Base-by-base conservation (phyloP, 2,888 invertebrate species). In the Vesta saturnalis region DNA sequence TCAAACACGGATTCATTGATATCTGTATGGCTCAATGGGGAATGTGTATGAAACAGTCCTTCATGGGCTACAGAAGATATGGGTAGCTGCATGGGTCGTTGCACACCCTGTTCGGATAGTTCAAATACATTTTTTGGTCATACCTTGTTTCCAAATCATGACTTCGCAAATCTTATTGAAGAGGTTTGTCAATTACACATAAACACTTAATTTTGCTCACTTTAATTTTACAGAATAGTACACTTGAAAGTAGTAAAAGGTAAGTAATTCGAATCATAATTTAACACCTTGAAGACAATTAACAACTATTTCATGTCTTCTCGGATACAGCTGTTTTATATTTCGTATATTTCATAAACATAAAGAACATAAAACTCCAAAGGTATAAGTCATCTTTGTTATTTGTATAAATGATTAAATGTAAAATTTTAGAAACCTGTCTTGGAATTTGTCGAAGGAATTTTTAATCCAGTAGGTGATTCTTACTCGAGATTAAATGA, bases 51-150 rank as follows among this genome's bases (percentile, higher is more conserved):
- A 73, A 65, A 80, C 82, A 80, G 82, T 83, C 82, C 82, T 75
- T 73, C 67, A 67, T 72, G 82, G 83, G 75, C 82, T 82, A 81
- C 81, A 69, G 72, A 70, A 74, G 77, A 77, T 69, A 86, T 86
- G 86, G 86, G 86, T 80, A 85, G 83, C 81, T 86, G 86, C 80
- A 82, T 85, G 77, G 84, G 85, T 78, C 84, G 81, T 76, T 86
- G 86, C 77, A 81, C 86, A 76, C 81, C 84, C 72, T 81, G 78
- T 60, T 75, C 78, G 57, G 77, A 79, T 39, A 68, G 62, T 15
- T 21, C 49, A n/a, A 64, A 16, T 15, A 67, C 43, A 62, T 35
- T 68, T 10, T 49, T 60, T 8, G 43, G 60, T 43, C 66, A 23
- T 66, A 67, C 60, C 52, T 66, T 72, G 58, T 68, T 69, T 57